These are phyloP conservation scores for Montipora cactus DNA, from an alignment of 64 coral and sea anemone genomes.

Conservation along the genomic window DNA sequence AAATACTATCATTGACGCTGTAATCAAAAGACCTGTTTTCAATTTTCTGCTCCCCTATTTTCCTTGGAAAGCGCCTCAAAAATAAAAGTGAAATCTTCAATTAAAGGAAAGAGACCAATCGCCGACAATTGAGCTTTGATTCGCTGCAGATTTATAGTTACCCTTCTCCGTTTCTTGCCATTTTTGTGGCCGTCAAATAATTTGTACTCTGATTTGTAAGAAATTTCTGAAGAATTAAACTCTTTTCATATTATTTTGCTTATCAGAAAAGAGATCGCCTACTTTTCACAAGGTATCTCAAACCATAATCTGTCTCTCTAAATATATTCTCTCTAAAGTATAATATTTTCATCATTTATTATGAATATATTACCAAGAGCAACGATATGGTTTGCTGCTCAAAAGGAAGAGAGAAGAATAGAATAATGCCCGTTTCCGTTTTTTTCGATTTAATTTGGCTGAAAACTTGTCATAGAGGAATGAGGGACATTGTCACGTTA, in stretches of 20 bases:
- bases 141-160: no score
- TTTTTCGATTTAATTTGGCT: no score
- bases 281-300: background rate
- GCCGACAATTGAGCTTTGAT: background rate
- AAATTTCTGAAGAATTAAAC: background rate
- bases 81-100: background rate
- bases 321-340: background rate
- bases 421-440: no score
- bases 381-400: no score
- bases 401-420: no score
- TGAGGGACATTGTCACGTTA: no score
- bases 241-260: background rate
- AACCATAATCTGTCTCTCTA: background rate
- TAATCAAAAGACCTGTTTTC: background rate
- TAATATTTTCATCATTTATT: background rate
- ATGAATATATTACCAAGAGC: background rate
- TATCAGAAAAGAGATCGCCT: background rate
- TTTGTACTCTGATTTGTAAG: background rate
- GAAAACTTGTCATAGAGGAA: no score
- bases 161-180: no score
- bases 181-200: no score
- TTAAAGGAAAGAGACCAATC: background rate
- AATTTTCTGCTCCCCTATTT: background rate
- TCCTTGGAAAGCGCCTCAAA: background rate
- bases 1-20: background rate